Conservation (phyloP, 2,797 vertebrate species). For the Thaleichthys pacificus region DNA sequence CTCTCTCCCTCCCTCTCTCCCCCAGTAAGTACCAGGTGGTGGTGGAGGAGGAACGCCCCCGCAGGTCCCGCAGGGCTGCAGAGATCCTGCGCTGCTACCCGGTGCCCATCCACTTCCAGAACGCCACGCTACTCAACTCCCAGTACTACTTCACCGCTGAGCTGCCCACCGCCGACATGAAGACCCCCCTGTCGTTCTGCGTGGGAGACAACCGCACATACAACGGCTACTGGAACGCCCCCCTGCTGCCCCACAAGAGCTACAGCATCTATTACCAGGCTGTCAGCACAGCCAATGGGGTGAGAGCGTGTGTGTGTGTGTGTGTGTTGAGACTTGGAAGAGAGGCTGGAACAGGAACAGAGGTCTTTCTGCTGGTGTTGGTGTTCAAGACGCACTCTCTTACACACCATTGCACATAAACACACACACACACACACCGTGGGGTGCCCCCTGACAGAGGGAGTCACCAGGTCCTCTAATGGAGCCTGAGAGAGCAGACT, state of each 20-base stretch:
- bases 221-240: slow-evolving; percentile 83
- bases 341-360: too few species aligned
- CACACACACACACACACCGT: background rate
- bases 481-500: background rate
- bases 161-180: slow-evolving; percentile 81
- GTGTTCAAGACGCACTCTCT: too few species aligned
- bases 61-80: slow-evolving; percentile 82
- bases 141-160: slow-evolving; percentile 93
- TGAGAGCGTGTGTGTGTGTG: slow-evolving; percentile 62
- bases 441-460: background rate
- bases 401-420: too few species aligned
- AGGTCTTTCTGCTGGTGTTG: too few species aligned
- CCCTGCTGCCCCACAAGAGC: slow-evolving; percentile 91
- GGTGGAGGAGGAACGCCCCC: slow-evolving; percentile 91
- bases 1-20: slow-evolving; percentile 2
- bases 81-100: slow-evolving; percentile 93
- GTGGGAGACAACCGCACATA: slow-evolving; percentile 85
- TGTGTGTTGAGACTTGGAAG: too few species aligned
- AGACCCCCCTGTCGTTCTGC: slow-evolving; percentile 78
- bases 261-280: slow-evolving; percentile 96
- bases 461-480: slow-evolving; percentile 3
- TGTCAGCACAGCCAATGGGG: slow-evolving; percentile 91
- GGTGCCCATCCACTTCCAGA: slow-evolving; percentile 90
- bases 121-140: slow-evolving; percentile 81
- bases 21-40: slow-evolving; percentile 89